A percentile compares a stretch with the other conserved stretches of the same genome.
Evolutionary conservation across 2,888 invertebrate species (phyloP).

Genomic region (Thysanoteuthis rhombus): DNA sequence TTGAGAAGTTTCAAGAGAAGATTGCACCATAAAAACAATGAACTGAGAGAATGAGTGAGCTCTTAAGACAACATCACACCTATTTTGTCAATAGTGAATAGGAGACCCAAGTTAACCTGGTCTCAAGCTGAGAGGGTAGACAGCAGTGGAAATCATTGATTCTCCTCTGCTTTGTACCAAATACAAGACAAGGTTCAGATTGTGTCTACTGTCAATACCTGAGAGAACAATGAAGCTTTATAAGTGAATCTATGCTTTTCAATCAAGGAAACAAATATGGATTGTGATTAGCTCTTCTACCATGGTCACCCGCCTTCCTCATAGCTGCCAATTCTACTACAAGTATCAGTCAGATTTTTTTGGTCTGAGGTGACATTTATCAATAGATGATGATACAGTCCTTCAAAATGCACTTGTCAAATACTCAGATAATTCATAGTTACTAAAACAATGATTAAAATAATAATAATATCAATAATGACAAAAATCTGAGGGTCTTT

Average conservation of each 20-base stretch:
- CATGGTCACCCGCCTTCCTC: not conserved
- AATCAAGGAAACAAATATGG: not conserved
- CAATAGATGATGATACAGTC: not conserved
- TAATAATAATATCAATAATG: not conserved
- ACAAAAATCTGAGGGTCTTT: not conserved
- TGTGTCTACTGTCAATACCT: not conserved
- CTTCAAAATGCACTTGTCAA: not conserved
- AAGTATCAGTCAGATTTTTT: too few relatives aligned
- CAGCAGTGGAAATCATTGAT: not conserved
- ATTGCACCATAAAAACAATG: not conserved
- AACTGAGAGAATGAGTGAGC: not conserved
- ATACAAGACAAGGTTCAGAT: not conserved
- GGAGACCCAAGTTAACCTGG: not conserved
- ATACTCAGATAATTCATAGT: not conserved
- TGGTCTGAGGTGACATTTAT: too few relatives aligned
- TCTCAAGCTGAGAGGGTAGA: not conserved
- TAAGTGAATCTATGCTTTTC: not conserved
- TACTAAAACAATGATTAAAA: not conserved
- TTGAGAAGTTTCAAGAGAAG: not conserved
- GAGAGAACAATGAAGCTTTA: slow-evolving; percentile 1
- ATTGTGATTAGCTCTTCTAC: not conserved
- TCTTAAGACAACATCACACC: slow-evolving; percentile 12
- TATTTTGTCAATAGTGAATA: not conserved
- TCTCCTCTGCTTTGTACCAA: not conserved
- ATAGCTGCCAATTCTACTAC: too few relatives aligned